Evolutionary conservation across 2,113 vertebrate genomes (phyloP), one percentile per base, ranked within the genome.

Genomic region (Origma solitaria): DNA sequence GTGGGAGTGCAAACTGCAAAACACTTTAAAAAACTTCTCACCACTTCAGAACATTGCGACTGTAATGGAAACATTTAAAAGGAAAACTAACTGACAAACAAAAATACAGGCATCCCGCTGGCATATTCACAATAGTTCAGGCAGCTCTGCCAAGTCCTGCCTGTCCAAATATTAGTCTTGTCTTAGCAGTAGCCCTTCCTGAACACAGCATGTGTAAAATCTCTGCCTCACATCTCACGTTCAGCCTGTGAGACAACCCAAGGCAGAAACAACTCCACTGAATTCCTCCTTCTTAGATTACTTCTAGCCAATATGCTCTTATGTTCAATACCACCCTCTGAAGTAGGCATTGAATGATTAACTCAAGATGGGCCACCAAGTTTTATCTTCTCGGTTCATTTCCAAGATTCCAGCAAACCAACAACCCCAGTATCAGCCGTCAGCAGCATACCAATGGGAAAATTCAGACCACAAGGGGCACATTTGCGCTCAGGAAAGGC

Each of bases 321-420:
- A 20, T 44, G 54, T 35, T 73, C 51, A 66, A 28, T 9, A 60
- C 3, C 8, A 20, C 16, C 2, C 47, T 75, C 9, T 0, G 0
- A 3, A 44, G 58, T 1, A 75, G 60, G 35, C 8, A 69, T 1
- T 0, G 1, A 51, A 49, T 3, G 1, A 53, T 6, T 6, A 22
- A 17, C n/a, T 78, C 45, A 50, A 45, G 28, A 9, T 5, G 13
- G 21, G 24, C 40, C 31, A 60, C 2, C 2, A 85, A 35, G 28
- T 82, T 82, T 57, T 77, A 70, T 54, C 76, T 62, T 70, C 64
- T 50, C 77, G 4, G 3, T 13, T 47, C 4, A 33, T 33, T 82
- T 78, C 51, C 56, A 51, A 53, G 21, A 66, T 30, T 68, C 19
- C 40, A 75, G 69, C 23, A 87, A 47, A 47, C 18, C 35, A 57